Percentiles rank a stretch among this genome's conserved stretches.
phyloP scores from a whole-genome alignment of 2,113 vertebrate species.

The Nipponia nippon region DNA sequence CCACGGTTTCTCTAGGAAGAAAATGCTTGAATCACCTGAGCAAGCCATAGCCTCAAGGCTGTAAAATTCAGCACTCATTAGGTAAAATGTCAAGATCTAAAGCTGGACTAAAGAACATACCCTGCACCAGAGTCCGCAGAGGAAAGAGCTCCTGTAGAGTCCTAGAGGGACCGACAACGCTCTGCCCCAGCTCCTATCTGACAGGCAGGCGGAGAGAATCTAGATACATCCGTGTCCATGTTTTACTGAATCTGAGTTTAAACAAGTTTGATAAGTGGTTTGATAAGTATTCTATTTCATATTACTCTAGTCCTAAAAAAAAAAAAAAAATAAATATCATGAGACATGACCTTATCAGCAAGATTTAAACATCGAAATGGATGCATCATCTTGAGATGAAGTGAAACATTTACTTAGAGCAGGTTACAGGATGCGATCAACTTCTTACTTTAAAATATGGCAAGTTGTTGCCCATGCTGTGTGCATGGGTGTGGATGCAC shows the following conservation, averaged over 20 bases:
- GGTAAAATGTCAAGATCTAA: neutral
- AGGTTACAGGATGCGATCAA: neutral
- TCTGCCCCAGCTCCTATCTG: neutral
- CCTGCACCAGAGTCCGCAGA: neutral
- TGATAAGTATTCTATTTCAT: neutral
- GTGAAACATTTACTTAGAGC: neutral
- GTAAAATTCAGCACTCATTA: neutral
- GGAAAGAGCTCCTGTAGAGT: conserved; percentile 63
- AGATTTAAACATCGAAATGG: neutral
- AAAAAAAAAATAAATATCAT: neutral
- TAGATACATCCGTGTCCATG: neutral
- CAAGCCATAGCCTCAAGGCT: neutral
- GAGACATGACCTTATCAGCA: neutral
- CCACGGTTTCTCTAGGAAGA: neutral
- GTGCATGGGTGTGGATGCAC: neutral
- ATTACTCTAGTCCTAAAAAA: neutral
- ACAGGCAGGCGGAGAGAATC: neutral
- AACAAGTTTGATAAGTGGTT: neutral
- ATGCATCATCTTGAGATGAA: neutral
- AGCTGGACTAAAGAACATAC: neutral
- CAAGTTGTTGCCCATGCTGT: neutral
- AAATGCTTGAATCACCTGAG: neutral
- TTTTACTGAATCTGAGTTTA: conserved; percentile 34
- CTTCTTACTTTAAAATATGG: neutral
- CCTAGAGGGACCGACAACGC: neutral